A percentile compares a stretch with the other conserved stretches of the same genome.
Evolutionary conservation across 2,113 vertebrate genomes (phyloP).

Genomic region (Gymnobelideus leadbeateri): DNA sequence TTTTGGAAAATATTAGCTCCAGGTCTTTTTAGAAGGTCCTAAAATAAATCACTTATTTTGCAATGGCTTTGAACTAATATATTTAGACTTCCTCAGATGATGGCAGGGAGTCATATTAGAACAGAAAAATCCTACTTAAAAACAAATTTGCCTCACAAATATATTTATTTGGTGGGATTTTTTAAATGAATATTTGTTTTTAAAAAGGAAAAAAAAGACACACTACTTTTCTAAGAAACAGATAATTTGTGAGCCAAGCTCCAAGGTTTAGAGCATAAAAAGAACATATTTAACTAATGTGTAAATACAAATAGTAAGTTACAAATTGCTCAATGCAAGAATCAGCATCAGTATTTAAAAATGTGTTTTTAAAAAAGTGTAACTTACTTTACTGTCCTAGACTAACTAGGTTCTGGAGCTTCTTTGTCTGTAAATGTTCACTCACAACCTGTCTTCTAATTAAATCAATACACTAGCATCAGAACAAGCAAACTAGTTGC

Average conservation of each 20-base stretch:
- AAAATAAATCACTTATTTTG: constrained; percentile 45
- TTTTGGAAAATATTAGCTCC: constrained; percentile 6
- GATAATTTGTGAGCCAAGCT: constrained; percentile 46
- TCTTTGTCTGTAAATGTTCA: constrained; percentile 77
- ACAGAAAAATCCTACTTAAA: constrained; percentile 55
- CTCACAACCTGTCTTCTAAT: constrained; percentile 80
- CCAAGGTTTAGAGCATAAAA: constrained; percentile 44
- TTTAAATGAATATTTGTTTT: not conserved
- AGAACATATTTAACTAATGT: constrained; percentile 53
- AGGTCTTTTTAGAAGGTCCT: constrained; percentile 6
- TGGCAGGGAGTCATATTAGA: constrained; percentile 1
- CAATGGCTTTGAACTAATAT: constrained; percentile 28
- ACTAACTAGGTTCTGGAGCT: constrained; percentile 77
- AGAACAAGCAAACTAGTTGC: constrained; percentile 78
- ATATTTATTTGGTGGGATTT: not conserved
- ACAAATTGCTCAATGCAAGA: constrained; percentile 74
- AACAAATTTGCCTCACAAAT: constrained; percentile 2
- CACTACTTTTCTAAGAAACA: constrained; percentile 59
- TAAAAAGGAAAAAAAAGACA: not conserved
- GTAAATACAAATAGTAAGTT: constrained; percentile 72
- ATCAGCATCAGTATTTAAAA: constrained; percentile 69
- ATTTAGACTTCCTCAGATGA: constrained; percentile 46
- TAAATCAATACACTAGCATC: constrained; percentile 77
- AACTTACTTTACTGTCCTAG: constrained; percentile 79
- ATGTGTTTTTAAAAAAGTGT: constrained; percentile 66